Percentiles rank a stretch among this genome's conserved stretches.
These are phyloP conservation scores for Andrena bicolor DNA, from an alignment of 2,888 invertebrate species.

Conservation along the genomic window DNA sequence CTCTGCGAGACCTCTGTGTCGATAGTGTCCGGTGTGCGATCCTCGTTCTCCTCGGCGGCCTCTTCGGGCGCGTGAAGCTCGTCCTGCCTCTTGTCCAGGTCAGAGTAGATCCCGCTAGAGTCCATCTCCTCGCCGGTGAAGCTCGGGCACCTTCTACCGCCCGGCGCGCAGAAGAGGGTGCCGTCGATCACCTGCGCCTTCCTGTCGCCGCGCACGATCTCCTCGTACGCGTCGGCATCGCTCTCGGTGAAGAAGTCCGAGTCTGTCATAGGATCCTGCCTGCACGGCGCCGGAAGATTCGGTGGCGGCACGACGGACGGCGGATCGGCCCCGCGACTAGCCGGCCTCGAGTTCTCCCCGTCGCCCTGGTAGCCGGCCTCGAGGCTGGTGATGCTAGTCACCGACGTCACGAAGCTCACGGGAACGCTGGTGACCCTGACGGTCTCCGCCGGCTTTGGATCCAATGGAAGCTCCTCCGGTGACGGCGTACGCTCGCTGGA, in stretches of 20 bases:
- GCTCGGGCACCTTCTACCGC: conserved; percentile 82
- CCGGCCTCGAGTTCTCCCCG: conserved; percentile 95
- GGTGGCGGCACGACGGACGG: conserved; percentile 86
- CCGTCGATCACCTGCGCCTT: conserved; percentile 93
- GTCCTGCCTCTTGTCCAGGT: conserved; percentile 92
- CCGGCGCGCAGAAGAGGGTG: conserved; percentile 90
- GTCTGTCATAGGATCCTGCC: conserved; percentile 95
- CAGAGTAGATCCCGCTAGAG: conserved; percentile 95
- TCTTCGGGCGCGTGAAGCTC: conserved; percentile 85
- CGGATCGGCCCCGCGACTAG: conserved; percentile 92
- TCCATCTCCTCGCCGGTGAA: conserved; percentile 92
- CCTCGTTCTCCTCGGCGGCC: conserved; percentile 82
- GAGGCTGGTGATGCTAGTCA: conserved; percentile 95
- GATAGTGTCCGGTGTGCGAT: conserved; percentile 89
- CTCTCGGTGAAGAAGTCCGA: conserved; percentile 96
- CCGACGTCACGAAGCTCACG: conserved; percentile 92
- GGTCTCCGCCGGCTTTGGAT: conserved; percentile 86
- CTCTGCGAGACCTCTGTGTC: conserved; percentile 87
- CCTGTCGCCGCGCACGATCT: conserved; percentile 87
- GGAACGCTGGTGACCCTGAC: conserved; percentile 79
- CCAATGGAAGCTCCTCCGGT: conserved; percentile 93
- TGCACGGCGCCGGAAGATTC: conserved; percentile 86
- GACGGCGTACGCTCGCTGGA: conserved; percentile 92
- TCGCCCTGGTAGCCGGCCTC: conserved; percentile 98
- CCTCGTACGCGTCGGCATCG: conserved; percentile 94